phyloP scores from a whole-genome alignment of 2,888 invertebrate species.

The Sabatieria punctata region DNA sequence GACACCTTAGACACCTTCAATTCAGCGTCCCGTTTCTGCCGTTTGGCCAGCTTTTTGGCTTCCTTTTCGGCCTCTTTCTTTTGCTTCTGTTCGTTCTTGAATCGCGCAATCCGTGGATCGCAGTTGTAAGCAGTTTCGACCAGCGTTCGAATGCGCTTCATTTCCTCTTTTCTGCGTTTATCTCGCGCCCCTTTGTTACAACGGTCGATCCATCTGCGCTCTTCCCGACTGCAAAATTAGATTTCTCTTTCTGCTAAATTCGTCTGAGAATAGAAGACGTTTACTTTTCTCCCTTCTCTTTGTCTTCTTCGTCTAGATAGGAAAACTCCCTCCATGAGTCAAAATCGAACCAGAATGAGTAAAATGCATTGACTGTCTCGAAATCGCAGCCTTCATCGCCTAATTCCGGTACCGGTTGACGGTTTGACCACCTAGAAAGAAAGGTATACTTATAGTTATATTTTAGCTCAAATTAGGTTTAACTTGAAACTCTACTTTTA shows the following conservation, averaged over 20 bases:
- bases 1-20: no score
- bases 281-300: slow-evolving; percentile 76
- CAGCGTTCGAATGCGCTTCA: slow-evolving; percentile 66
- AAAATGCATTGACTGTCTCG: slow-evolving; percentile 76
- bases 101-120: slow-evolving; percentile 78
- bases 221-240: slow-evolving; percentile 50
- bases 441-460: background rate
- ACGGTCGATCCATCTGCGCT: slow-evolving; percentile 93
- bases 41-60: background rate
- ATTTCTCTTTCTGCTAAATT: slow-evolving; percentile 7
- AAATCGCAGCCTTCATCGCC: slow-evolving; percentile 57
- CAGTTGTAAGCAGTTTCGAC: slow-evolving; percentile 84
- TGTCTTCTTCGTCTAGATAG: slow-evolving; percentile 94
- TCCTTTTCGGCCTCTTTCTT: slow-evolving; percentile 53
- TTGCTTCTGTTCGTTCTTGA: slow-evolving; percentile 83
- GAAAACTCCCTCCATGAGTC: slow-evolving; percentile 98
- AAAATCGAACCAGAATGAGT: slow-evolving; percentile 88
- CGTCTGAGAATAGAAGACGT: slow-evolving; percentile 6
- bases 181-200: slow-evolving; percentile 82
- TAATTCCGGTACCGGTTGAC: slow-evolving; percentile 62
- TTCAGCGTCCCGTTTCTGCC: background rate
- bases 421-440: slow-evolving; percentile 63
- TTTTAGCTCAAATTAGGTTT: background rate
- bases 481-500: slow-evolving; percentile 5
- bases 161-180: slow-evolving; percentile 90